Percentiles rank a stretch among this genome's conserved stretches.
Evolutionary conservation across 2,113 vertebrate species (phyloP).

Genomic region (Psophia crepitans): DNA sequence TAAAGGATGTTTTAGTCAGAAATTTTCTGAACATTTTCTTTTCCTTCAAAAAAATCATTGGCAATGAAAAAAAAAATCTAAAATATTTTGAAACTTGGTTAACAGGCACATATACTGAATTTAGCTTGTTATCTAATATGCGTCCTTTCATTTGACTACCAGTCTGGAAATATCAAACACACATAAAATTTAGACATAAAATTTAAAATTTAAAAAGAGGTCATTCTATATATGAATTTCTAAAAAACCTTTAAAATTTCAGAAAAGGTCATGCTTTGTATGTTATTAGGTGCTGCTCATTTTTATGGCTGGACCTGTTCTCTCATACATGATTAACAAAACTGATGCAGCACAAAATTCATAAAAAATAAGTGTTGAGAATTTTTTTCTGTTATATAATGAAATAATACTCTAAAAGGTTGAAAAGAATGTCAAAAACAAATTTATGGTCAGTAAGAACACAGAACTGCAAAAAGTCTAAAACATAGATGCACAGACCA

Average conservation of each 20-base stretch:
- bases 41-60: background rate
- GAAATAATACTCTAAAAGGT: background rate
- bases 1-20: background rate
- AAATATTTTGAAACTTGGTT: background rate
- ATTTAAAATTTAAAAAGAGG: background rate
- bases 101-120: background rate
- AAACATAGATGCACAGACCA: background rate
- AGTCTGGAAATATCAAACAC: background rate
- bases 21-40: background rate
- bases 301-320: background rate
- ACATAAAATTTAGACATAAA: no score
- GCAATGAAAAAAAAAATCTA: background rate
- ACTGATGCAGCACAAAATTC: background rate
- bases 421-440: background rate
- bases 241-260: background rate
- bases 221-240: background rate
- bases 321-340: background rate
- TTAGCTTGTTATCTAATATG: background rate
- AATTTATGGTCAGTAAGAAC: background rate
- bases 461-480: background rate
- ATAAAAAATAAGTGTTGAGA: background rate
- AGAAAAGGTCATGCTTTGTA: accelerated
- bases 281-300: background rate
- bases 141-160: background rate
- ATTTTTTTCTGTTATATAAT: background rate